Percentiles rank a stretch among this genome's conserved stretches.
These are phyloP conservation scores for Nebria brevicollis DNA, from an alignment of 2,888 invertebrate species.

Conservation along the genomic window DNA sequence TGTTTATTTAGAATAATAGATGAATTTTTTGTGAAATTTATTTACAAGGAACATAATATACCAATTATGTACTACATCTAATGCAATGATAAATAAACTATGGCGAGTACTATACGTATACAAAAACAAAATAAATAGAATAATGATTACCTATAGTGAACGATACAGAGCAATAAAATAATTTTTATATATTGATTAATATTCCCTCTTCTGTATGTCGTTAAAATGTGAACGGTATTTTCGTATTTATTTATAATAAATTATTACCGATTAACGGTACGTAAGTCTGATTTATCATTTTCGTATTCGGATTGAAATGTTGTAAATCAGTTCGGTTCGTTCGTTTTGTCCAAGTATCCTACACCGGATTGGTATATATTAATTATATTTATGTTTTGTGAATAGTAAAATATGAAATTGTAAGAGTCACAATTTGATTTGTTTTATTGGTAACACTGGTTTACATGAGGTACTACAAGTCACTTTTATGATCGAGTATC, in stretches of 20 bases:
- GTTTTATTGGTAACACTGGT: background rate
- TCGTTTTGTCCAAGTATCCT: background rate
- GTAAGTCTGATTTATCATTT: conserved; percentile 8
- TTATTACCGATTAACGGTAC: background rate
- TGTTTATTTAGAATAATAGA: too few species aligned
- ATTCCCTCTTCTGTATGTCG: background rate
- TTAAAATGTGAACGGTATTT: background rate
- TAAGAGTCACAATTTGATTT: background rate
- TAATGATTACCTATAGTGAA: too few species aligned
- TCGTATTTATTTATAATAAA: background rate
- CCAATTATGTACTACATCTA: too few species aligned
- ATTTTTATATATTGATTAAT: background rate
- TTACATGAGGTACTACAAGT: conserved; percentile 1
- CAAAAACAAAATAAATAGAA: too few species aligned
- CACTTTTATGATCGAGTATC: background rate
- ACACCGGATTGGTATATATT: background rate
- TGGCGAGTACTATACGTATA: too few species aligned
- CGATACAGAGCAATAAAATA: background rate
- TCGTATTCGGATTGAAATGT: conserved; percentile 19
- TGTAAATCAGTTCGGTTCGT: conserved; percentile 12
- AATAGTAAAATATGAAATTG: background rate
- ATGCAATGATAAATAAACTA: too few species aligned
- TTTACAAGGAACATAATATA: too few species aligned
- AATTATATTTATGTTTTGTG: background rate
- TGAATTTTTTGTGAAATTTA: too few species aligned